Conservation (phyloP, 2,888 invertebrate species). For the Lepetodrilus schrolli region DNA sequence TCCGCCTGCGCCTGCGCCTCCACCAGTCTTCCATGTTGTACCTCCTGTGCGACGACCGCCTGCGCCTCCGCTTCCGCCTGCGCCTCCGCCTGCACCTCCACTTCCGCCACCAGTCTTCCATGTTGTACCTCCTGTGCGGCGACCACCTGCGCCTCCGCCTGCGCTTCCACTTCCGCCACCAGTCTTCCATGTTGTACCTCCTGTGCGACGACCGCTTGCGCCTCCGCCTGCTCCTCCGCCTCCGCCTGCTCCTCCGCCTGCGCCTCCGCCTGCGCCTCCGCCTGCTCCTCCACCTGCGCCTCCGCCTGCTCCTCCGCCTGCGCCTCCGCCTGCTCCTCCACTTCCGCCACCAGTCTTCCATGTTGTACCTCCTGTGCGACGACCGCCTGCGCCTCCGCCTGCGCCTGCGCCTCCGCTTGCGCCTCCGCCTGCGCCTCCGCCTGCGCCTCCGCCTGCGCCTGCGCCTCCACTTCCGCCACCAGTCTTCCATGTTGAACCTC, state of each 20-base stretch:
- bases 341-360: not conserved
- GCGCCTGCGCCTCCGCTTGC: not conserved
- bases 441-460: not conserved
- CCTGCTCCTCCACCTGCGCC: not conserved
- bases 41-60: not conserved
- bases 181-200: not conserved
- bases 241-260: not conserved
- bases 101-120: constrained; percentile 19
- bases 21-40: not conserved
- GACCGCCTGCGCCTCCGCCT: not conserved
- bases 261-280: not conserved
- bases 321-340: not conserved
- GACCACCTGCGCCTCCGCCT: not conserved
- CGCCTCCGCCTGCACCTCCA: not conserved
- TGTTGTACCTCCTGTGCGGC: not conserved
- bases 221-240: not conserved
- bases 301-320: not conserved
- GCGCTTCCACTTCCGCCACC: not conserved
- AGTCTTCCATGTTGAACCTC: constrained; percentile 3
- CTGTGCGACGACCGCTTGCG: not conserved
- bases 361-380: not conserved
- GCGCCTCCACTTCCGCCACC: constrained; percentile 2
- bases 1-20: not conserved
- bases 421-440: not conserved
- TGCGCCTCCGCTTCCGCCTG: not conserved